These are phyloP conservation scores for Gracilinanus agilis DNA, from an alignment of 2,113 vertebrate genomes.

Conservation along the genomic window DNA sequence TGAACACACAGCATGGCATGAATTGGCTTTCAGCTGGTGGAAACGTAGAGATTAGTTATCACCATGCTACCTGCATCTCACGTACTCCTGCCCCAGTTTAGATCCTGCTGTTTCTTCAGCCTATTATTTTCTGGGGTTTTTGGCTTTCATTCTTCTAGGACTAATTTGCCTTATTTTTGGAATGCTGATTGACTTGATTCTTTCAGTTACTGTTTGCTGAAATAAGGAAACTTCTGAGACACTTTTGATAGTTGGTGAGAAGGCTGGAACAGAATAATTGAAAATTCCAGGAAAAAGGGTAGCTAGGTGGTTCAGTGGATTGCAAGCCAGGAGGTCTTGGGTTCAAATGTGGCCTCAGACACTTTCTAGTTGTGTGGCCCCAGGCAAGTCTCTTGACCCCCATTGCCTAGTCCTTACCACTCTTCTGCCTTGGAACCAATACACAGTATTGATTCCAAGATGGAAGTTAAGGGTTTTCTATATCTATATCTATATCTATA, in stretches of 20 bases:
- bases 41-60: background rate
- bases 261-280: background rate
- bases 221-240: background rate
- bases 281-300: background rate
- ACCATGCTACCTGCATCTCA: background rate
- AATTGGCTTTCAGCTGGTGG: background rate
- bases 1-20: background rate
- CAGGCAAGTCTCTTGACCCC: too few relatives aligned
- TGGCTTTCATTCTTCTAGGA: background rate
- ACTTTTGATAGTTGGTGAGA: background rate
- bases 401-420: too few relatives aligned
- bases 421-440: too few relatives aligned
- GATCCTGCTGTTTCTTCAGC: background rate
- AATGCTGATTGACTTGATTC: background rate
- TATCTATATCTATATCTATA: too few relatives aligned
- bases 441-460: too few relatives aligned
- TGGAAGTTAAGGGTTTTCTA: too few relatives aligned
- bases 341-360: too few relatives aligned
- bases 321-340: too few relatives aligned
- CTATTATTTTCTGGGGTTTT: background rate
- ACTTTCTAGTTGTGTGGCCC: too few relatives aligned
- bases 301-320: too few relatives aligned
- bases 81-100: background rate
- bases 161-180: background rate
- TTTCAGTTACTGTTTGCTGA: background rate